Base-by-base conservation (phyloP, 2,797 vertebrate genomes). In the Poecilia velifera region DNA sequence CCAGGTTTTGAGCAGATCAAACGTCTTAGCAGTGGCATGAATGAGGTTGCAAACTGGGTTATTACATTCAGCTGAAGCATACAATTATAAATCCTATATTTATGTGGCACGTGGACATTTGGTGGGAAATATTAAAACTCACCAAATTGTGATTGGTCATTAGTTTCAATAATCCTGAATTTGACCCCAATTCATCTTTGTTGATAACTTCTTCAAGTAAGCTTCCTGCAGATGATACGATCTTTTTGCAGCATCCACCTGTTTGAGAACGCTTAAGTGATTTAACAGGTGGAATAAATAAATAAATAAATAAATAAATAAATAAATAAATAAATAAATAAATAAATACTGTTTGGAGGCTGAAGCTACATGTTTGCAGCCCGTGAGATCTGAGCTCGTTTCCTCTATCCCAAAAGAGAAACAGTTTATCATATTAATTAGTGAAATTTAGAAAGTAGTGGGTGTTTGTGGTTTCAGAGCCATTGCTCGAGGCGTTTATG, bases 381-480 rank as follows among this genome's bases (percentile, higher is more conserved):
- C 55, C 34, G 8, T 36, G 72, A 74, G 34, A 73, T 51, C 14
- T 43, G 14, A 71, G 20, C 53, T 47, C 13, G 41, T 46, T 41
- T 79, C 64, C 28, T 70, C 22, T 70, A 47, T 74, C 43, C 64
- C 70, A 55, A 45, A 57, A 53, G 71, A 68, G 22, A 75, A 70
- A 62, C 71, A 49, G 77, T 73, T 68, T 41, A 80, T 70, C 3
- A 47, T 55, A 51, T 73, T 73, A 74, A 72, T 78, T 53, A 66
- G 70, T 80, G 62, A 85, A 31, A 51, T 72, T 85, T 71, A 80
- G 73, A 73, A 74, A 47, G 45, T 53, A 39, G 71, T 77, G 74
- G 70, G 43, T 59, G 74, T 74, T 47, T 72, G 59, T 70, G 76
- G 39, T 78, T 78, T 73, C 41, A 73, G 9, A 77, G 45, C 41